A percentile compares a stretch with the other conserved stretches of the same genome.
phyloP scores from a whole-genome alignment of 2,113 vertebrate genomes.

The Lampris incognitus region DNA sequence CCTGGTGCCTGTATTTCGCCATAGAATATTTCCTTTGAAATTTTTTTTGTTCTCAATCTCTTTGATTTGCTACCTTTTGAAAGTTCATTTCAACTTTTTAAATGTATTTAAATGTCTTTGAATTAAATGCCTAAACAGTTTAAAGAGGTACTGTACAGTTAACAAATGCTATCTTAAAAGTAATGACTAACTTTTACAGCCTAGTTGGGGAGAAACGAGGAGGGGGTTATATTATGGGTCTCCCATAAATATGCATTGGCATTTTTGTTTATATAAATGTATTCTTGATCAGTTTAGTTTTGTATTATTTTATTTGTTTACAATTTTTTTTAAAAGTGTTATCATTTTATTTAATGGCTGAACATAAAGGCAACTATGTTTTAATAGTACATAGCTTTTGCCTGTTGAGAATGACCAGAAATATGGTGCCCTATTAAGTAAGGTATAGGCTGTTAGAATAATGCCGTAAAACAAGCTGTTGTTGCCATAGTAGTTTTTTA shows the following conservation, averaged over 20 bases:
- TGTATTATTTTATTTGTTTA: slow-evolving; percentile 69
- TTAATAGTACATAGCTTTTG: slow-evolving; percentile 7
- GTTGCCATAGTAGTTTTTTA: slow-evolving; percentile 60
- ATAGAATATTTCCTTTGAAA: not conserved
- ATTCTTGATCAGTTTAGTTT: slow-evolving; percentile 46
- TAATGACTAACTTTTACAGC: slow-evolving; percentile 1
- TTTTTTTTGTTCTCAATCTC: not conserved
- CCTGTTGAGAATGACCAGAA: slow-evolving; percentile 12
- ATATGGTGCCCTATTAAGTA: not conserved
- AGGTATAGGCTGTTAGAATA: not conserved
- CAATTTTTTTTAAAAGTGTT: slow-evolving; percentile 53
- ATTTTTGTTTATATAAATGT: slow-evolving; percentile 47
- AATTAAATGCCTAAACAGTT: slow-evolving; percentile 43
- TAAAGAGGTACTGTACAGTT: slow-evolving; percentile 64
- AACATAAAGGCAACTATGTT: slow-evolving; percentile 46
- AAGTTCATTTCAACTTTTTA: slow-evolving; percentile 3
- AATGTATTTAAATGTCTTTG: slow-evolving; percentile 15
- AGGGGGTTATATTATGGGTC: slow-evolving; percentile 29
- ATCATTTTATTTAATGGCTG: slow-evolving; percentile 46
- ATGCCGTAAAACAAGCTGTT: slow-evolving; percentile 20
- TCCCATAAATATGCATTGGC: slow-evolving; percentile 5
- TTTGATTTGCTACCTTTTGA: not conserved
- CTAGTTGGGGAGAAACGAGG: slow-evolving; percentile 24
- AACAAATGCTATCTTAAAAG: slow-evolving; percentile 14
- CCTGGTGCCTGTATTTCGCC: slow-evolving; percentile 57